Evolutionary conservation across 2,888 invertebrate species (phyloP), one percentile per base, ranked within the genome.

Genomic region (Platycheirus albimanus): DNA sequence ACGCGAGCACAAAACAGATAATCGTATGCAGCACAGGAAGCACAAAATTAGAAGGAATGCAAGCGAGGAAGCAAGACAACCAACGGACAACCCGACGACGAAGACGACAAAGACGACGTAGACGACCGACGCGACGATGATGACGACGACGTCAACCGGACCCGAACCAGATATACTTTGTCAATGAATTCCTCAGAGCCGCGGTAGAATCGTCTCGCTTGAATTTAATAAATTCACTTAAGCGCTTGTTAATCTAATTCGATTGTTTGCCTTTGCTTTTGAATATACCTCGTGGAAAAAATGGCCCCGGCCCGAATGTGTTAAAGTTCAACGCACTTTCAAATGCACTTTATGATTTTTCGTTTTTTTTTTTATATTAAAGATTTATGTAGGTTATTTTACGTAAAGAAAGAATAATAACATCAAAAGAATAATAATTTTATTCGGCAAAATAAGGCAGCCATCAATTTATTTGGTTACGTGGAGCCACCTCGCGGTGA

Each of bases 21-120:
- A 70, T 81, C 58, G 67, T 64, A 74, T 74, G 72, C 67, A 69
- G 56, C 64, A 84, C 84, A 84, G 84, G 84, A 84, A 84, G 64
- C 79, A 79, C 79, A 63, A 71, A 84, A 84, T 84, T 84, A 79
- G 74, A 84, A 75, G 74, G 75, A 84, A 84, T 84, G 79, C 84
- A 74, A 56, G 64, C 70, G 84, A 78, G 83, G 83, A 78, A 83
- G 54, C 71, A 78, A 72, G 72, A 77, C n/a, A n/a, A n/a, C n/a
- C n/a, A n/a, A n/a, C 33, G 61, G 43, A 43, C 43, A 52, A 54
- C 43, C 63, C 49, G 49, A 36, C 63, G 30, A 64, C 47, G 8
- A 69, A 67, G 15, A 51, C 47, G 63, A 30, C n/a, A n/a, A n/a
- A n/a, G n/a, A n/a, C n/a, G n/a, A n/a, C n/a, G n/a, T n/a, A n/a